A percentile compares a stretch with the other conserved stretches of the same genome.
Conservation (phyloP, 1,140 invertebrate genomes). For the Megalopta genalis region DNA sequence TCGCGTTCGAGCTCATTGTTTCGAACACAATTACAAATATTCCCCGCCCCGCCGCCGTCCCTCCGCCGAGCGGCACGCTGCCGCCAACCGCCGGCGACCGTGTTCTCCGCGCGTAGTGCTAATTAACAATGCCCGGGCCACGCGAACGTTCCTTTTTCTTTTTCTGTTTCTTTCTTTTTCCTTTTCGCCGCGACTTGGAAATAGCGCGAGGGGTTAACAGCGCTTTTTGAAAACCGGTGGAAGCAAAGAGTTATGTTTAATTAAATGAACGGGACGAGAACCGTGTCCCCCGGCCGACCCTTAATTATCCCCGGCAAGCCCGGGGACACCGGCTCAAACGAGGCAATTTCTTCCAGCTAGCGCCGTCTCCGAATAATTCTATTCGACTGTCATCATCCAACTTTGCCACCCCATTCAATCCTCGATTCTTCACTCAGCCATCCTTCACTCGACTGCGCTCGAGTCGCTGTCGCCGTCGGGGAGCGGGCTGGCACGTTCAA, state of each 20-base stretch:
- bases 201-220: neutral
- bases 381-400: too few relatives aligned
- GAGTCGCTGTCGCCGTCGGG: neutral
- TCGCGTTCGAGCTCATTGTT: conserved; percentile 3
- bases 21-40: neutral
- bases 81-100: too few relatives aligned
- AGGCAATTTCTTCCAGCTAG: neutral
- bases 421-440: neutral
- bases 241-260: neutral
- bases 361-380: neutral
- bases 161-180: too few relatives aligned
- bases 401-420: too few relatives aligned
- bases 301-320: neutral
- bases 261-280: neutral
- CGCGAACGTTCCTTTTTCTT: neutral
- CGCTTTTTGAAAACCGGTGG: neutral
- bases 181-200: neutral
- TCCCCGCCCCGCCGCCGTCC: too few relatives aligned
- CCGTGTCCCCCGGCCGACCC: too few relatives aligned
- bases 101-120: neutral
- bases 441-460: neutral
- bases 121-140: neutral
- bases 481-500: neutral
- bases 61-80: too few relatives aligned
- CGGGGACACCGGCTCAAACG: neutral